A percentile compares a stretch with the other conserved stretches of the same genome.
These are phyloP conservation scores for Burhinus bistriatus DNA, from an alignment of 2,113 vertebrate species.

Conservation along the genomic window DNA sequence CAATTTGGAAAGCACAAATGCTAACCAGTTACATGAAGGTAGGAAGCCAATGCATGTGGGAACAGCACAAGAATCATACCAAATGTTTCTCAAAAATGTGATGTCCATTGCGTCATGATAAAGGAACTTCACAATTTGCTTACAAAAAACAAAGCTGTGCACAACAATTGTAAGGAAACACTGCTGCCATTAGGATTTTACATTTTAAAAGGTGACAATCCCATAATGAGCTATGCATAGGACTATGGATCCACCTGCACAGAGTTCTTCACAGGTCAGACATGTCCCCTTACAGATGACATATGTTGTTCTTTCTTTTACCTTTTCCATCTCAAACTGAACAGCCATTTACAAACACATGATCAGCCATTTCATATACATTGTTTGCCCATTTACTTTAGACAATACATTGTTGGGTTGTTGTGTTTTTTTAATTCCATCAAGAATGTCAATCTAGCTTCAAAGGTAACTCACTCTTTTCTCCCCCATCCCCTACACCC, in stretches of 20 bases:
- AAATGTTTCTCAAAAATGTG: neutral
- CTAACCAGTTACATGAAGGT: neutral
- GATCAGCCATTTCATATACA: neutral
- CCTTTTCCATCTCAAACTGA: neutral
- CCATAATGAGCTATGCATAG: neutral
- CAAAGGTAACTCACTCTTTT: neutral
- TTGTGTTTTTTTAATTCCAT: neutral
- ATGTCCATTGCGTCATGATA: neutral
- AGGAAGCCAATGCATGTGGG: neutral
- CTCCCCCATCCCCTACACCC: neutral
- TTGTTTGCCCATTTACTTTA: slow-evolving; percentile 12
- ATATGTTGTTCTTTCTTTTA: neutral
- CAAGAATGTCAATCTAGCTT: slow-evolving; percentile 50
- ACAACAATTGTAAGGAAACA: neutral
- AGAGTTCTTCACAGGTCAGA: neutral
- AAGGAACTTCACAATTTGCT: neutral
- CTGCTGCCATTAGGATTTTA: neutral
- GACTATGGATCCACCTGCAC: neutral
- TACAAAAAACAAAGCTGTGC: neutral
- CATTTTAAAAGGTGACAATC: neutral
- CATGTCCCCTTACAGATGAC: neutral
- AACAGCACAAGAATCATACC: neutral
- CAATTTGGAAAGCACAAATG: neutral
- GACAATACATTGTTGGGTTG: neutral
- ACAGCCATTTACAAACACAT: neutral